These are phyloP conservation scores for Drosophila formosana DNA, from an alignment of 2,888 invertebrate genomes.

Conservation along the genomic window DNA sequence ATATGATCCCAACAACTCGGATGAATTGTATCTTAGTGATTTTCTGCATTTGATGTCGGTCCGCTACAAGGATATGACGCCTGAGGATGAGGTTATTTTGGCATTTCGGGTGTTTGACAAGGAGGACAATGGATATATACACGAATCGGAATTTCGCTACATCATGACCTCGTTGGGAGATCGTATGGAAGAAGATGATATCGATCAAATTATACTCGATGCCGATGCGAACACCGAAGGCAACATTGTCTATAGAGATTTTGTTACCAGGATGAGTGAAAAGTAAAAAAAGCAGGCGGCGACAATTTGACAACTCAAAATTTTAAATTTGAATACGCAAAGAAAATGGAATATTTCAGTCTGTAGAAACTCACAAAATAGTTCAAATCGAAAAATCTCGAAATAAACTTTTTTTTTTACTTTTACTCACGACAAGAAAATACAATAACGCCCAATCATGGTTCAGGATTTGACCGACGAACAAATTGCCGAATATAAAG, in stretches of 20 bases:
- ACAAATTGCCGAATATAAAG: constrained; percentile 99
- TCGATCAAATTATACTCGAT: constrained; percentile 59
- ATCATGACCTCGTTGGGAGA: constrained; percentile 58
- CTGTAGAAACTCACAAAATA: constrained; percentile 4
- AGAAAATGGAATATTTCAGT: constrained; percentile 2
- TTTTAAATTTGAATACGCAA: not conserved
- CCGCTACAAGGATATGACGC: constrained; percentile 44
- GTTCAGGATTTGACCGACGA: constrained; percentile 94
- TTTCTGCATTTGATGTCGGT: constrained; percentile 61
- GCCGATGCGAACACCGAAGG: constrained; percentile 62
- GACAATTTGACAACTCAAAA: not conserved
- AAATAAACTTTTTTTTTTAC: not conserved
- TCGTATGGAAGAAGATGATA: constrained; percentile 55
- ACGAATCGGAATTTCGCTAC: constrained; percentile 53
- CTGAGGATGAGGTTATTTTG: constrained; percentile 62
- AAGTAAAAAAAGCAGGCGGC: constrained; percentile 34
- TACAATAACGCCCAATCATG: constrained; percentile 21
- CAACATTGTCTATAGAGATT: constrained; percentile 62
- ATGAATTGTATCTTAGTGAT: constrained; percentile 57
- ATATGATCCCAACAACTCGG: constrained; percentile 59
- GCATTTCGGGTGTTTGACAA: constrained; percentile 64
- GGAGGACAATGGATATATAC: constrained; percentile 48
- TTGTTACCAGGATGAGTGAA: constrained; percentile 57
- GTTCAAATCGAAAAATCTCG: not conserved
- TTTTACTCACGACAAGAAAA: not conserved